Percentiles rank a stretch among this genome's conserved stretches.
Conservation (phyloP, 2,113 vertebrate genomes). For the Anseranas semipalmata region DNA sequence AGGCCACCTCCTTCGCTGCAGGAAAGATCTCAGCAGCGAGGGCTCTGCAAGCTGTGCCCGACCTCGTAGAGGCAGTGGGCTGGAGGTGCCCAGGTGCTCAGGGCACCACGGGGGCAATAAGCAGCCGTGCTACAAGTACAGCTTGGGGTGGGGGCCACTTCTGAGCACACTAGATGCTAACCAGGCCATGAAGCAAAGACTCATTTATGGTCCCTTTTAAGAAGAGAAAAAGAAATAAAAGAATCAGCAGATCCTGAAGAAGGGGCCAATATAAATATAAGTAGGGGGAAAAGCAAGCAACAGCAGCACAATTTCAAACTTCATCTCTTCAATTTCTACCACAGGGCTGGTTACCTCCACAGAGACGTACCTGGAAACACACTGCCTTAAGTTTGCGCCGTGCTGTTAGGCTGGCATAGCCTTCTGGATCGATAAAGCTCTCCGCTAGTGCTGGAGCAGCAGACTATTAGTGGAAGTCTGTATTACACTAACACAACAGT, state of each 20-base stretch:
- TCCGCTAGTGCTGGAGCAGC: not conserved
- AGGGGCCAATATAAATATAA: not conserved
- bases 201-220: not conserved
- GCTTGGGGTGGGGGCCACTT: not conserved
- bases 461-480: not conserved
- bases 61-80: no score
- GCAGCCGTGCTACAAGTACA: not conserved
- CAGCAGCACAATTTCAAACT: not conserved
- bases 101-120: rapidly evolving
- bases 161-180: not conserved
- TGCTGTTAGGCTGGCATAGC: not conserved
- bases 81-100: not conserved
- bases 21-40: not conserved
- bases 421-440: not conserved
- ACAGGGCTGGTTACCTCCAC: not conserved
- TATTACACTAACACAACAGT: not conserved
- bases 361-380: not conserved
- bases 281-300: not conserved
- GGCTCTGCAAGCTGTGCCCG: not conserved
- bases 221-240: not conserved
- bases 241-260: not conserved
- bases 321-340: not conserved
- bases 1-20: not conserved
- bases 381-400: rapidly evolving
- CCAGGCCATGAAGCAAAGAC: not conserved